Conservation (phyloP, 2,113 vertebrate species). For the Haemorhous mexicanus region DNA sequence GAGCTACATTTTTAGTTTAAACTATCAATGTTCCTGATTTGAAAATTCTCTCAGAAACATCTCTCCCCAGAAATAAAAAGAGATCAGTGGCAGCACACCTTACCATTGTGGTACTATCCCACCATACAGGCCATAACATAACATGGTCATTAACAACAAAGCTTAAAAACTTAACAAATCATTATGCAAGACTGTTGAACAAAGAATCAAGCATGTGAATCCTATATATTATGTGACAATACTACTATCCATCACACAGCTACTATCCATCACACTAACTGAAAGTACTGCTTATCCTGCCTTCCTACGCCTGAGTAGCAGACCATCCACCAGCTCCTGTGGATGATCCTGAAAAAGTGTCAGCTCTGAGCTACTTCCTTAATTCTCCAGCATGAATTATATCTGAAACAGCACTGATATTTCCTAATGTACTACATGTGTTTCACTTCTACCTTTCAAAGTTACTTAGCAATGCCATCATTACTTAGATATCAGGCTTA, state of each 20-base stretch:
- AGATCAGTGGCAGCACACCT: not conserved
- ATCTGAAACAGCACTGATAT: not conserved
- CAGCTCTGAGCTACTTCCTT: not conserved
- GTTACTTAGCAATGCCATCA: slow-evolving; percentile 3
- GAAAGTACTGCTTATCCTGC: not conserved
- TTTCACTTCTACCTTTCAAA: slow-evolving; percentile 28
- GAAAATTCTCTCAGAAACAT: not conserved
- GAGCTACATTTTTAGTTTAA: not conserved
- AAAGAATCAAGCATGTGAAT: not conserved
- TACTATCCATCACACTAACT: not conserved
- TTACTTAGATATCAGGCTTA: slow-evolving; percentile 1
- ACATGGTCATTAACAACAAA: not conserved
- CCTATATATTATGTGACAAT: not conserved
- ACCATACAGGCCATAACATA: not conserved
- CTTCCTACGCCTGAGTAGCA: not conserved
- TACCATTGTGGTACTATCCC: not conserved
- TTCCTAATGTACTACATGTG: not conserved
- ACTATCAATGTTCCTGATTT: not conserved
- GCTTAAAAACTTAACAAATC: not conserved
- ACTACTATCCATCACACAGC: not conserved
- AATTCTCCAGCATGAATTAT: not conserved
- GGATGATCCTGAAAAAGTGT: not conserved
- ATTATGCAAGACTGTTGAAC: not conserved
- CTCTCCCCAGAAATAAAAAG: not conserved
- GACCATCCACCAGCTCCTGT: not conserved